Conservation (phyloP, 2,888 invertebrate genomes). For the Oscheius sp. region DNA sequence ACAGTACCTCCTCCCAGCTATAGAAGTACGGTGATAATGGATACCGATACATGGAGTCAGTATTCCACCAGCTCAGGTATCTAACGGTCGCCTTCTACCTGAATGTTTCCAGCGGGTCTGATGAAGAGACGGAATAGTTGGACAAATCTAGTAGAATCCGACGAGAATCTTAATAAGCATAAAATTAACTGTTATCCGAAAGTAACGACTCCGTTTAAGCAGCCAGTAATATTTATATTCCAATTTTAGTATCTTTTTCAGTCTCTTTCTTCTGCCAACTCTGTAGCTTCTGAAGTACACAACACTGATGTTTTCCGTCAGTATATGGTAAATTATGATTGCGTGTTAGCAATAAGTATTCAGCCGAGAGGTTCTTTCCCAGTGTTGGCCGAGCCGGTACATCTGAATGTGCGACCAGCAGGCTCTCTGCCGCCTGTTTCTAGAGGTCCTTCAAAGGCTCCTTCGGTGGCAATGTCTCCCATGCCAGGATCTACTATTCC, state of each 20-base stretch:
- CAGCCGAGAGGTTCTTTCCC: conserved; percentile 16
- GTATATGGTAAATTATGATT: conserved; percentile 1
- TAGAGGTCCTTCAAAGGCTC: conserved; percentile 17
- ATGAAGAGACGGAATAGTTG: conserved; percentile 56
- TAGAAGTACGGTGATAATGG: conserved; percentile 44
- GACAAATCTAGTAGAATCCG: conserved; percentile 57
- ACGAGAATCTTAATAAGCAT: conserved; percentile 40
- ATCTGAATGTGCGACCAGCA: conserved; percentile 14
- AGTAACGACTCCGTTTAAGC: conserved; percentile 29
- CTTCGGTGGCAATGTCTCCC: conserved; percentile 26
- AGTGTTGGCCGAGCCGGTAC: conserved; percentile 20
- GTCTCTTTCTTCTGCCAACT: conserved; percentile 14
- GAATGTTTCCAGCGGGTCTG: conserved; percentile 6
- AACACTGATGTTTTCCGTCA: conserved; percentile 12
- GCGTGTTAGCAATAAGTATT: background rate
- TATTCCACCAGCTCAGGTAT: conserved; percentile 36
- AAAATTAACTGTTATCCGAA: conserved; percentile 45
- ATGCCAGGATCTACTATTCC: conserved; percentile 18
- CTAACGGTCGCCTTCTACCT: background rate
- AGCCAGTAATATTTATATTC: conserved; percentile 1
- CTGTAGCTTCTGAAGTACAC: conserved; percentile 16
- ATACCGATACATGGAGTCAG: conserved; percentile 51
- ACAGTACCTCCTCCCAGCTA: conserved; percentile 55
- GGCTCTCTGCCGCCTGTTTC: conserved; percentile 16
- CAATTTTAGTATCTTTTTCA: background rate